Base-by-base conservation (phyloP, 2,113 vertebrate species). In the Oenanthe melanoleuca region DNA sequence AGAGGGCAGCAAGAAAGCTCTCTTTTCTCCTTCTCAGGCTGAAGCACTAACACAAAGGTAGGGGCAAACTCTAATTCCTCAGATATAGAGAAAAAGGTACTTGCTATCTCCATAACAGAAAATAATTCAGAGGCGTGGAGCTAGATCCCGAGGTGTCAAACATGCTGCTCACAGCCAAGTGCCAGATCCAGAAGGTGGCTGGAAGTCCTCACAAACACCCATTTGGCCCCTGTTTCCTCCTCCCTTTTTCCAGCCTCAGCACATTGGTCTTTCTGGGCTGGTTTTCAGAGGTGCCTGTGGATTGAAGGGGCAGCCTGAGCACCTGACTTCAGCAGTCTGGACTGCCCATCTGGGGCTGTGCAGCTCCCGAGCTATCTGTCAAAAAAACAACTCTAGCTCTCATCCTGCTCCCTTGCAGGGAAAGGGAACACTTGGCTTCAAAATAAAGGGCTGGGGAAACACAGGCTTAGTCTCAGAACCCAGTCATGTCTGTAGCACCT, bases 291-390 rank as follows among this genome's bases (percentile, higher is more conserved):
- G 82, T 90, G 88, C 79, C 64, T 80, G 71, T 42, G 64, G 82
- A 95, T 88, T 64, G 75, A 95, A 90, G 75, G 79, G 67, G 80
- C 56, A 88, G 88, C 59, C 71, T 73, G 33, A 86, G 86, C 88
- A 95, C 93, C 88, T 95, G 93, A 94, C 50, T 96, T 89, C 66
- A 80, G 75, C 83, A 73, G 79, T 57, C 67, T 77, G 86, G 64
- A 77, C 80, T 47, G 75, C 55, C 95, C 79, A 40, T 74, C 90
- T 92, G 56, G 52, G 77, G 59, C 25, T 63, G 75, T 17, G 42
- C 53, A 88, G 45, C 42, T 90, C 72, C 82, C 0, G 0, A 90
- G 34, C 38, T 59, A 19, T 53, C 66, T 31, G 71, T 87, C 92
- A 77, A 56, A 86, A 93, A 65, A 69, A 3, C 1, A 1, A 40